Evolutionary conservation across 64 coral and sea anemone genomes (phyloP).

Genomic region (Acropora yongei): DNA sequence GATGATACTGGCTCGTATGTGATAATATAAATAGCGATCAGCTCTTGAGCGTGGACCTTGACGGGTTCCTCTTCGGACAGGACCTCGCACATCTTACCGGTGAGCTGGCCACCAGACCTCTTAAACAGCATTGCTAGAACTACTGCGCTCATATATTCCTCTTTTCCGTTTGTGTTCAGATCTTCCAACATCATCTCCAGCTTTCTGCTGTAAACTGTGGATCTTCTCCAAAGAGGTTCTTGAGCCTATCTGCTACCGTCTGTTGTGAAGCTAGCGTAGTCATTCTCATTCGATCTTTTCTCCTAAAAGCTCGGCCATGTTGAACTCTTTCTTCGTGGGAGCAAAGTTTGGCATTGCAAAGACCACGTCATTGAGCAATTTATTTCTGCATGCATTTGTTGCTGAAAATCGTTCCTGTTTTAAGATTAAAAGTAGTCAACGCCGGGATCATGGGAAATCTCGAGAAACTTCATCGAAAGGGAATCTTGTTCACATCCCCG

Average conservation of each 20-base stretch:
- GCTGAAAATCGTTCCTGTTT: too few relatives aligned
- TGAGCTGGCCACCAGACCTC: slow-evolving; percentile 76
- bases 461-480: too few relatives aligned
- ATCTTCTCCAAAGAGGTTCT: slow-evolving; percentile 72
- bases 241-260: slow-evolving; percentile 64
- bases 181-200: slow-evolving; percentile 75
- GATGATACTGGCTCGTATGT: too few relatives aligned
- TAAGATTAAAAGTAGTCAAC: too few relatives aligned
- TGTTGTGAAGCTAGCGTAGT: slow-evolving; percentile 69
- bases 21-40: too few relatives aligned
- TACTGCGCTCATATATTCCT: slow-evolving; percentile 76
- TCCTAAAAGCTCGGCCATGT: slow-evolving; percentile 81
- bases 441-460: too few relatives aligned
- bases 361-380: slow-evolving; percentile 55
- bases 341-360: slow-evolving; percentile 59
- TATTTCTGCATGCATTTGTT: too few relatives aligned
- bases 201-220: slow-evolving; percentile 78
- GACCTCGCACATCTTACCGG: slow-evolving; percentile 55
- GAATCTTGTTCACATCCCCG: too few relatives aligned
- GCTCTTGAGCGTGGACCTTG: not conserved
- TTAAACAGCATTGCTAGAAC: slow-evolving; percentile 73
- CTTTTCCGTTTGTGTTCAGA: slow-evolving; percentile 76
- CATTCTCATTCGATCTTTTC: slow-evolving; percentile 73
- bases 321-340: slow-evolving; percentile 62
- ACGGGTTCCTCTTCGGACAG: slow-evolving; percentile 31